Percentiles rank a stretch among this genome's conserved stretches.
Conservation (phyloP, 1,140 invertebrate species). For the Planococcus citri region DNA sequence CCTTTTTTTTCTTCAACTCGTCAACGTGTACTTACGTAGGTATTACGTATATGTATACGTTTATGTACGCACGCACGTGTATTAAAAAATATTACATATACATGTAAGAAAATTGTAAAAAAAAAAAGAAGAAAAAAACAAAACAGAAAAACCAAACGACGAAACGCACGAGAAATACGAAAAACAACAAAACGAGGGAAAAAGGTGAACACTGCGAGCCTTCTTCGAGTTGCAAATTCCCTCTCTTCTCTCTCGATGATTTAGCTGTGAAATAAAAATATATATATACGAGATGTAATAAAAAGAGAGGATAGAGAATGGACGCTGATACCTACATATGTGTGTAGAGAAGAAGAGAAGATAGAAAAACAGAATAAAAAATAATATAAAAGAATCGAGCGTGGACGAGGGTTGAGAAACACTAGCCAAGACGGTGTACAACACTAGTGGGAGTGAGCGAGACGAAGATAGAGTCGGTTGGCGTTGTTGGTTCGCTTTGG, state of each 20-base stretch:
- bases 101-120: too few species aligned
- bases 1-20: neutral
- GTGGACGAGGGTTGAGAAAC: slow-evolving; percentile 14
- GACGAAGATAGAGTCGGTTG: slow-evolving; percentile 17
- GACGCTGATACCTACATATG: too few species aligned
- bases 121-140: neutral
- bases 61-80: too few species aligned
- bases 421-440: slow-evolving; percentile 12
- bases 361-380: neutral
- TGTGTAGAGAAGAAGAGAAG: neutral
- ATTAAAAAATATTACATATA: too few species aligned
- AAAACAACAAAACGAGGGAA: neutral
- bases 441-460: slow-evolving; percentile 17
- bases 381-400: neutral
- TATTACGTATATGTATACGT: too few species aligned
- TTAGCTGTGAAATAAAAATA: too few species aligned
- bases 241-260: too few species aligned
- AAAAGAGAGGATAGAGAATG: too few species aligned
- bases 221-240: neutral
- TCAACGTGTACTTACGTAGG: neutral
- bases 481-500: slow-evolving; percentile 19
- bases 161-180: too few species aligned
- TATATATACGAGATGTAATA: too few species aligned
- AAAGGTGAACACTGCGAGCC: neutral
- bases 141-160: neutral